Base-by-base conservation (phyloP, 2,113 vertebrate genomes). In the Parotia lawesii region DNA sequence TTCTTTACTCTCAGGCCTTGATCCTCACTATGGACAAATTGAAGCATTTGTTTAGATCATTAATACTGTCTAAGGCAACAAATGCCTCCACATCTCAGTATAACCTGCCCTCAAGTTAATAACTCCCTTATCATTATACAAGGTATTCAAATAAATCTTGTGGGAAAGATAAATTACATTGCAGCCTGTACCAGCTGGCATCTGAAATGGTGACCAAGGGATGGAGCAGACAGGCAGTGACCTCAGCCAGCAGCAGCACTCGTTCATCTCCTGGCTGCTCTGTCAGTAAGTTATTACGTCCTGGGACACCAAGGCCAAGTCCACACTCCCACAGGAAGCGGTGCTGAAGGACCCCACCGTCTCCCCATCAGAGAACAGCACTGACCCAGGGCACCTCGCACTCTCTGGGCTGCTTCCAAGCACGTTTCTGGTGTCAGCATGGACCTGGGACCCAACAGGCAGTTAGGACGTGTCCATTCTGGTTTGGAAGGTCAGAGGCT, bases 401-500 rank as follows among this genome's bases (percentile, higher is more conserved):
- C 33, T 45, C 51, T 44, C 47, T 1, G 0, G 27, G 47, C 62
- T 58, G 82, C 60, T 78, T 37, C 62, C 61, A 35, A 25, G 17
- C n/a, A 54, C 0, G 0, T 22, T 54, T 25, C 66, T 60, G 62
- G 40, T 51, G 54, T 27, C 70, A 60, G 67, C 84, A 73, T 0
- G 0, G 37, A 76, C 21, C 37, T 22, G 50, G 31, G 24, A 73
- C 29, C 18, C 57, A 21, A 51, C 0, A 0, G 40, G 66, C 61
- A 58, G 38, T 1, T 4, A 12, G 23, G 47, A 62, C 0, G 0
- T 13, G 53, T 18, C 58, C 12, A 2, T 28, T 31, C 57, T 40
- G 6, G 15, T 45, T 31, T 71, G 67, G 57, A 92, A 90, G 89
- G 80, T 86, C 89, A 85, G 58, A 73, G 37, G 44, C 76, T 29